phyloP scores from a whole-genome alignment of 2,797 vertebrate species.

The Peromyscus eremicus region DNA sequence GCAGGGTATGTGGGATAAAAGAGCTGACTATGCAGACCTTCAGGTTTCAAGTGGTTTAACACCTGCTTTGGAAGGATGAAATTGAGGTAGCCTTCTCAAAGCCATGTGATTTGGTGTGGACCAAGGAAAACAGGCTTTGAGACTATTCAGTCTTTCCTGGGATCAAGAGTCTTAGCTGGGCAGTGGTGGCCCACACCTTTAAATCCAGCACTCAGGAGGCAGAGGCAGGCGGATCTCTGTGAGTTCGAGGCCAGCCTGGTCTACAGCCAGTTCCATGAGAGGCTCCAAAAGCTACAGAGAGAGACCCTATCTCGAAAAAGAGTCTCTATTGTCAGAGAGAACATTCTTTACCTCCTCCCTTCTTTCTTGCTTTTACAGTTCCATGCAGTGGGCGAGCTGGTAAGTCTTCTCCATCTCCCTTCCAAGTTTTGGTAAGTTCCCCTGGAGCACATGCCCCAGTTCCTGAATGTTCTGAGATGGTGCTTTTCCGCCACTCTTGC shows the following conservation, averaged over 20 bases:
- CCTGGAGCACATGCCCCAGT: background rate
- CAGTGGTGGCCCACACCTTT: too few relatives aligned
- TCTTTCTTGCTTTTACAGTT: constrained; percentile 44
- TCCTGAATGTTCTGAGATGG: background rate
- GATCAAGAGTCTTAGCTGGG: background rate
- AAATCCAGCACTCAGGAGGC: too few relatives aligned
- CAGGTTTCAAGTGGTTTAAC: background rate
- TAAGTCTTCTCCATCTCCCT: constrained; percentile 43
- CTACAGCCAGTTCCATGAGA: too few relatives aligned
- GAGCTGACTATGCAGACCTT: background rate
- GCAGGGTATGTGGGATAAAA: background rate
- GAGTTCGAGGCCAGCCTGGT: too few relatives aligned
- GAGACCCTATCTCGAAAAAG: too few relatives aligned
- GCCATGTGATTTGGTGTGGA: background rate
- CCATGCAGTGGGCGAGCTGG: constrained; percentile 64
- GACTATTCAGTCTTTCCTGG: background rate
- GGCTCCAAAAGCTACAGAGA: too few relatives aligned
- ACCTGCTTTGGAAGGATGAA: background rate
- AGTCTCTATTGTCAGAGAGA: background rate
- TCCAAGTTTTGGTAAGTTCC: background rate
- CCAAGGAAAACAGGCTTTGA: background rate
- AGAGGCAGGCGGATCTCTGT: too few relatives aligned
- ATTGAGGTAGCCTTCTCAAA: background rate
- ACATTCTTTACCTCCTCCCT: background rate
- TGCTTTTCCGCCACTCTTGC: background rate